Evolutionary conservation across 2,797 vertebrate species (phyloP).

Genomic region (Lindbergichthys nudifrons): DNA sequence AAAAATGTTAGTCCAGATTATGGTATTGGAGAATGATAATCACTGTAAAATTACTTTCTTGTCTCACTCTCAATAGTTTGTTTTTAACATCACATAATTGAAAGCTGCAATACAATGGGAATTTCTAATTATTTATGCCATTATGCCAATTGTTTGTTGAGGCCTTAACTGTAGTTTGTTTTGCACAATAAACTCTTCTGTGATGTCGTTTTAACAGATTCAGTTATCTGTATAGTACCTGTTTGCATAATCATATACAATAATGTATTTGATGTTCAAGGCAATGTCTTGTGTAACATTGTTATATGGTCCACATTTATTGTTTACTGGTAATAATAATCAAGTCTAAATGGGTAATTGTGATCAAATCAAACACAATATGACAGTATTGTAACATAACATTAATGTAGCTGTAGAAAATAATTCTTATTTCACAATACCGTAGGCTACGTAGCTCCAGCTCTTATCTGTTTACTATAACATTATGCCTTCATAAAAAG

Average conservation of each 20-base stretch:
- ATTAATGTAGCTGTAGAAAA: not conserved
- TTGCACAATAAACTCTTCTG: not conserved
- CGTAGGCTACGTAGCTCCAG: conserved; percentile 4
- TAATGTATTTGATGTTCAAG: not conserved
- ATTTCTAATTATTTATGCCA: conserved; percentile 4
- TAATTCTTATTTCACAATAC: not conserved
- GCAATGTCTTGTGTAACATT: not conserved
- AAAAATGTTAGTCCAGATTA: conserved; percentile 38
- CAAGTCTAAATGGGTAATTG: not conserved
- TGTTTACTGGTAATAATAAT: not conserved
- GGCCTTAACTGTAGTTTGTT: not conserved
- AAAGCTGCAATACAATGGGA: not conserved
- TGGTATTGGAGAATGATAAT: conserved; percentile 40
- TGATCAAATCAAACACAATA: not conserved
- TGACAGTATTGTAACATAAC: not conserved
- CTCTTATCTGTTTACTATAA: not conserved
- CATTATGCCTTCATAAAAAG: not conserved
- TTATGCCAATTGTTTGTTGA: conserved; percentile 14
- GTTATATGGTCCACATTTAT: not conserved
- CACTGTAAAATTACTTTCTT: conserved; percentile 37
- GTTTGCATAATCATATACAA: conserved; percentile 9
- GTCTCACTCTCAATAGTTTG: conserved; percentile 23
- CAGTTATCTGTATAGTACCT: not conserved
- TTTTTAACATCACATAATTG: conserved; percentile 24
- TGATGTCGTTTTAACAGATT: not conserved